These are phyloP conservation scores for Leptinotarsa tumamoca DNA, from an alignment of 2,888 invertebrate genomes.

Conservation along the genomic window DNA sequence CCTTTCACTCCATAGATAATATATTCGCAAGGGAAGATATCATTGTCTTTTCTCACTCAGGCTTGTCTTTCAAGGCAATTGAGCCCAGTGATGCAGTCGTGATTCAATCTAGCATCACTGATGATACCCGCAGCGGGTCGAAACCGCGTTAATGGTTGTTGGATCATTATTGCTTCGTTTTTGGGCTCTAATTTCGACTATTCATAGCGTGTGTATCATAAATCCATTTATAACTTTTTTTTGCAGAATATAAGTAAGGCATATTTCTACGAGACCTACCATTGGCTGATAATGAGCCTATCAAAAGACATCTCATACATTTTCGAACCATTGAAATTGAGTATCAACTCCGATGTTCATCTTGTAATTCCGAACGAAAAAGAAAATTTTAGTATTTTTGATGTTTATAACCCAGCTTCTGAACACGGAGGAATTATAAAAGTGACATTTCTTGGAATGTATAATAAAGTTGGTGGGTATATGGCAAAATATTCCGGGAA, in stretches of 20 bases:
- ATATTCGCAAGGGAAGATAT: no score
- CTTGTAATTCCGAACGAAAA: conserved; percentile 54
- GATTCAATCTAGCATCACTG: no score
- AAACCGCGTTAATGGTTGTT: no score
- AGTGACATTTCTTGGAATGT: conserved; percentile 68
- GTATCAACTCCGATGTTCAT: conserved; percentile 68
- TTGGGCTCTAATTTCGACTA: no score
- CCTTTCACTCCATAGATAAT: no score
- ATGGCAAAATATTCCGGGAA: conserved; percentile 50
- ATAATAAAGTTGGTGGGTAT: conserved; percentile 60
- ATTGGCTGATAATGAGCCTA: conserved; percentile 64
- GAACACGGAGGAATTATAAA: conserved; percentile 69
- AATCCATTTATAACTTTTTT: background rate
- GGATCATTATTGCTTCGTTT: no score
- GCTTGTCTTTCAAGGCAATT: no score
- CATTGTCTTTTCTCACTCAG: no score
- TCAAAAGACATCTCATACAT: conserved; percentile 51
- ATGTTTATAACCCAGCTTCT: conserved; percentile 71
- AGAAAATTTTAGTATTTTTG: conserved; percentile 63
- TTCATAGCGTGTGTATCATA: no score
- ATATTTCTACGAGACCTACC: conserved; percentile 58
- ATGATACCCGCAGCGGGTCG: no score
- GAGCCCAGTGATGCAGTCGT: no score
- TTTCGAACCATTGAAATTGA: conserved; percentile 64
- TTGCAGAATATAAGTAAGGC: conserved; percentile 46